Evolutionary conservation across 2,797 vertebrate species (phyloP), one percentile per base, ranked within the genome.

Genomic region (Naso thynnoides): DNA sequence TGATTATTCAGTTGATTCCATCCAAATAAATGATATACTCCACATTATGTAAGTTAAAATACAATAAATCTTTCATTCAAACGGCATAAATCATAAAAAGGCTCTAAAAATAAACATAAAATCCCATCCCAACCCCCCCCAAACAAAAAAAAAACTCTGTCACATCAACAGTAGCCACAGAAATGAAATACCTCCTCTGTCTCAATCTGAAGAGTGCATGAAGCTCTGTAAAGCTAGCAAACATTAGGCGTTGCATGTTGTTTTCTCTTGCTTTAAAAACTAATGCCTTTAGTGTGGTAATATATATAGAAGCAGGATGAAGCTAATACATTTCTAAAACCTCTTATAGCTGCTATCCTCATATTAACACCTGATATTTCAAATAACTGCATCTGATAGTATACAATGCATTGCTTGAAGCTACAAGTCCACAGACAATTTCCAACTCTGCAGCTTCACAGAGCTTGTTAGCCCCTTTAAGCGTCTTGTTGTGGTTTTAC

Each of bases 1-100:
- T 65, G 75, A 79, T 83, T 44, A 41, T 41, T 15, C n/a, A 16
- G 3, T 19, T 50, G 39, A 62, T 66, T 59, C 24, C 2, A n/a
- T 69, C 47, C 44, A 63, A 55, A 19, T 48, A 36, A 64, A 66
- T 24, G 7, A 50, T 38, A 36, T 21, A 5, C 13, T 23, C 23
- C 11, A 27, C 42, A 18, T 11, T 26, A 1, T 2, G 9, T 21
- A 5, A 26, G 44, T 24, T 55, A 3, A 45, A 56, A 55, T 19
- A 8, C 8, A 38, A 50, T n/a, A 6, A 6, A 14, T 29, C 1
- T 15, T 27, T 31, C 4, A 48, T 33, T 7, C 21, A 27, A 60
- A 23, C 10, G 16, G 21, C 52, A 36, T 13, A 1, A 68, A 18
- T 23, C 10, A 14, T n/a, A 8, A 0, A 31, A 39, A 16, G 19